Conservation (phyloP, 1,140 invertebrate species). For the Leptoteleia sp. region DNA sequence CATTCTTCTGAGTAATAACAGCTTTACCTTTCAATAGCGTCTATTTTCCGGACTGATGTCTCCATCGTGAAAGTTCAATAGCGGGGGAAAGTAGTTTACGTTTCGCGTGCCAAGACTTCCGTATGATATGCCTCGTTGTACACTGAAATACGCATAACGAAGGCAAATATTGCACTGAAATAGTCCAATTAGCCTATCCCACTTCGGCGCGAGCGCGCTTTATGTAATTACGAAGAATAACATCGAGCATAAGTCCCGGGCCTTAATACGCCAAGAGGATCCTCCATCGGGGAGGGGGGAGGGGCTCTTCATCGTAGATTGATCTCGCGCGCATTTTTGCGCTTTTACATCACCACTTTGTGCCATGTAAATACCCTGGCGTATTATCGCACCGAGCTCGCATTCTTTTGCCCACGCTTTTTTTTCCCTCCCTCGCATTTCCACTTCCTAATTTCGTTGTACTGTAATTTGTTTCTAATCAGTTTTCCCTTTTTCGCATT, state of each 20-base stretch:
- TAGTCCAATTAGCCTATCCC: constrained; percentile 43
- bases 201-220: constrained; percentile 21
- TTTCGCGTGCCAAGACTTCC: constrained; percentile 66
- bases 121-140: constrained; percentile 35
- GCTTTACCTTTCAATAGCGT: constrained; percentile 64
- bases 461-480: too few species aligned
- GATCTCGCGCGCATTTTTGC: too few species aligned
- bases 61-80: constrained; percentile 67
- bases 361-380: too few species aligned
- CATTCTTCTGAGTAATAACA: constrained; percentile 64
- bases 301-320: constrained; percentile 6
- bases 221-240: constrained; percentile 44
- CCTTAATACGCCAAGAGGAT: constrained; percentile 16
- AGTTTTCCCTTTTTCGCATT: too few species aligned
- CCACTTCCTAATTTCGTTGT: too few species aligned
- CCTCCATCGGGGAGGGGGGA: too few species aligned
- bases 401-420: too few species aligned
- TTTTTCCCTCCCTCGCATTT: too few species aligned
- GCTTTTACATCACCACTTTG: too few species aligned
- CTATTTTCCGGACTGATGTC: constrained; percentile 64
- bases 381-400: too few species aligned
- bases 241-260: not conserved
- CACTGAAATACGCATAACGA: constrained; percentile 38
- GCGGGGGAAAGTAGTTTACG: constrained; percentile 69
- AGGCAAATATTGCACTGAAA: constrained; percentile 32